Evolutionary conservation across 1,140 invertebrate species (phyloP).

Genomic region (Sesamia nonagrioides): DNA sequence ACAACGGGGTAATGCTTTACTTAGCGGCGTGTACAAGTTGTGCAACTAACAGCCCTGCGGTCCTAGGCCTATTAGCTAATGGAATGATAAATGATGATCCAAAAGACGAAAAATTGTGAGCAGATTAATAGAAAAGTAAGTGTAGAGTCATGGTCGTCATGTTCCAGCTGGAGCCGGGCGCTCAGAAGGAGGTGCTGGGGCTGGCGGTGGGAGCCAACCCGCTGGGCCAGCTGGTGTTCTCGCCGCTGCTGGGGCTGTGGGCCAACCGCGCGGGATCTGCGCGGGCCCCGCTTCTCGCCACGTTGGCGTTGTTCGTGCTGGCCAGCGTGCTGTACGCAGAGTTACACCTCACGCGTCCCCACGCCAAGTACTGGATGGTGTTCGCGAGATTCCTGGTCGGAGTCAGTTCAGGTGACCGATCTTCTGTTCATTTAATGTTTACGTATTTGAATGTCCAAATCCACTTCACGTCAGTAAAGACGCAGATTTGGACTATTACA

Average conservation of each 20-base stretch:
- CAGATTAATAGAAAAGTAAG: not conserved
- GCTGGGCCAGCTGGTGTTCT: slow-evolving; percentile 95
- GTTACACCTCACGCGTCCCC: slow-evolving; percentile 89
- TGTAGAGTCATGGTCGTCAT: not conserved
- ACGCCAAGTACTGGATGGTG: slow-evolving; percentile 92
- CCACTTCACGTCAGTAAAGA: too few relatives aligned
- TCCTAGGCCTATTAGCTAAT: too few relatives aligned
- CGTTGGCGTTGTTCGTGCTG: slow-evolving; percentile 91
- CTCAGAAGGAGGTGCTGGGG: slow-evolving; percentile 94
- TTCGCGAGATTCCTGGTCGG: slow-evolving; percentile 93
- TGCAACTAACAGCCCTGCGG: too few relatives aligned
- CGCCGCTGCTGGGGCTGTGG: slow-evolving; percentile 95
- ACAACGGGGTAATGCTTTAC: too few relatives aligned
- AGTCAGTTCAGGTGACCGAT: slow-evolving; percentile 93
- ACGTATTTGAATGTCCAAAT: not conserved
- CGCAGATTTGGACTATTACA: too few relatives aligned
- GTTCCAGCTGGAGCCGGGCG: slow-evolving; percentile 91
- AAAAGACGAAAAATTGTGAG: too few relatives aligned
- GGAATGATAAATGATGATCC: too few relatives aligned
- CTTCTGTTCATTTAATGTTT: slow-evolving; percentile 35
- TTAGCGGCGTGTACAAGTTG: too few relatives aligned
- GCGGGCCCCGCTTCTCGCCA: slow-evolving; percentile 91
- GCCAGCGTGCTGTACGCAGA: slow-evolving; percentile 94
- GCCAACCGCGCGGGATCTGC: slow-evolving; percentile 92
- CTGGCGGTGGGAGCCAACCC: slow-evolving; percentile 96